Percentiles rank a stretch among this genome's conserved stretches.
phyloP scores from a whole-genome alignment of 1,140 invertebrate genomes.

The Ericerus pela region DNA sequence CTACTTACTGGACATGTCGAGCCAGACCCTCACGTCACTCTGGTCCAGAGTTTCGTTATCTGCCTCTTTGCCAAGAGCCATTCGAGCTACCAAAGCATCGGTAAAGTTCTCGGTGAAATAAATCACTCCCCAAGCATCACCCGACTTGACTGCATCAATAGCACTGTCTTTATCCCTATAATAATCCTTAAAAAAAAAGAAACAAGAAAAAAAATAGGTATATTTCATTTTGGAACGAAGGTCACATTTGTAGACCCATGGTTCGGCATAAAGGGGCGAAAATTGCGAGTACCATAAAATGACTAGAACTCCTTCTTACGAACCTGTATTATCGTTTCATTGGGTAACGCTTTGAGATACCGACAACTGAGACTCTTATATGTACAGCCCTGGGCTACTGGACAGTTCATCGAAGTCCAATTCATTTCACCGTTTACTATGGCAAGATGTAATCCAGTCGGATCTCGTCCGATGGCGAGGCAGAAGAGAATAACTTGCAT shows the following conservation, averaged over 20 bases:
- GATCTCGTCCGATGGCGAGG: conserved; percentile 81
- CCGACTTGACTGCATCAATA: conserved; percentile 49
- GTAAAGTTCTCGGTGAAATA: conserved; percentile 74
- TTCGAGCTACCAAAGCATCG: conserved; percentile 48
- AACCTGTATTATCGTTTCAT: conserved; percentile 43
- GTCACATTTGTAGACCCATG: background rate
- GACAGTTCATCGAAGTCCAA: conserved; percentile 34
- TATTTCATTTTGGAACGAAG: background rate
- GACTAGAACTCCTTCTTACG: conserved; percentile 23
- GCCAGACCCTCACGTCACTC: conserved; percentile 57
- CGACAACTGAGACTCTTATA: conserved; percentile 54
- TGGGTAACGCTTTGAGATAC: conserved; percentile 51
- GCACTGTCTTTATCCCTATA: conserved; percentile 37
- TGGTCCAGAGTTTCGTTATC: conserved; percentile 50
- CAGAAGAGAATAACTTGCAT: conserved; percentile 90
- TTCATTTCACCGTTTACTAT: conserved; percentile 69
- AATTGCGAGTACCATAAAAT: background rate
- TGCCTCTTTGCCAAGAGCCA: conserved; percentile 48
- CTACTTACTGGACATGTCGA: conserved; percentile 88
- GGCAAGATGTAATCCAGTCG: conserved; percentile 62
- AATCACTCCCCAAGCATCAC: conserved; percentile 66
- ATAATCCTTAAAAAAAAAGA: conserved; percentile 25
- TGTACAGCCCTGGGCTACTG: conserved; percentile 41
- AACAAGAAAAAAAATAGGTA: background rate
- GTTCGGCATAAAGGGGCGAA: background rate